phyloP scores from a whole-genome alignment of 1,140 invertebrate species.

The Trissolcus basalis region DNA sequence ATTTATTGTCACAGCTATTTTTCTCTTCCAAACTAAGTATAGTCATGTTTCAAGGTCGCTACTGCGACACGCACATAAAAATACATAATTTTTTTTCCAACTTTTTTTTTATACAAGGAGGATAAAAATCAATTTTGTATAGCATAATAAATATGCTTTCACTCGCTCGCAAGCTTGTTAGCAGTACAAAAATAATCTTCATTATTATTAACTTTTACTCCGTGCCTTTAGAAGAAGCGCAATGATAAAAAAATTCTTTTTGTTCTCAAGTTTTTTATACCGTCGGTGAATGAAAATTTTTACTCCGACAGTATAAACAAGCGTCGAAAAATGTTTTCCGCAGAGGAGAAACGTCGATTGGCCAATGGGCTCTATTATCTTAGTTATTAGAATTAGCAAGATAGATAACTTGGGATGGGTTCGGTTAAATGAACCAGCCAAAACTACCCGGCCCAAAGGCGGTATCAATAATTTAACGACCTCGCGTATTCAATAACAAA shows the following conservation, averaged over 20 bases:
- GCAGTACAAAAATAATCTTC: conserved; percentile 3
- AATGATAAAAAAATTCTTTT: not conserved
- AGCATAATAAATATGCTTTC: not conserved
- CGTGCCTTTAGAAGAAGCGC: not conserved
- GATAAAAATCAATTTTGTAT: not conserved
- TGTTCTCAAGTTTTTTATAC: too few relatives aligned
- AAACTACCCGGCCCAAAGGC: too few relatives aligned
- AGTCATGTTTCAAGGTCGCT: conserved; percentile 10
- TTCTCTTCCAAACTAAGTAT: conserved; percentile 10
- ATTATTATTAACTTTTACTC: conserved; percentile 19
- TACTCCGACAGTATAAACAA: too few relatives aligned
- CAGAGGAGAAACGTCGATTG: too few relatives aligned
- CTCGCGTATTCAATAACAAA: conserved; percentile 36
- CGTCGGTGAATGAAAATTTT: too few relatives aligned
- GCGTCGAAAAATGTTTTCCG: too few relatives aligned
- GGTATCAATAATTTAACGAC: conserved; percentile 2
- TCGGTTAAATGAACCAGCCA: not conserved
- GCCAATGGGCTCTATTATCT: too few relatives aligned
- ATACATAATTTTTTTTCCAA: conserved; percentile 4
- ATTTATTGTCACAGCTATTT: conserved; percentile 5
- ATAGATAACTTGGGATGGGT: not conserved
- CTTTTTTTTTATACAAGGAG: not conserved
- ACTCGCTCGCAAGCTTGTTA: conserved; percentile 5
- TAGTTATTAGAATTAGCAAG: too few relatives aligned
- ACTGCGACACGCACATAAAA: conserved; percentile 5